Percentiles rank a stretch among this genome's conserved stretches.
Conservation (phyloP, 2,113 vertebrate genomes). For the Microcebus ravelobensis region DNA sequence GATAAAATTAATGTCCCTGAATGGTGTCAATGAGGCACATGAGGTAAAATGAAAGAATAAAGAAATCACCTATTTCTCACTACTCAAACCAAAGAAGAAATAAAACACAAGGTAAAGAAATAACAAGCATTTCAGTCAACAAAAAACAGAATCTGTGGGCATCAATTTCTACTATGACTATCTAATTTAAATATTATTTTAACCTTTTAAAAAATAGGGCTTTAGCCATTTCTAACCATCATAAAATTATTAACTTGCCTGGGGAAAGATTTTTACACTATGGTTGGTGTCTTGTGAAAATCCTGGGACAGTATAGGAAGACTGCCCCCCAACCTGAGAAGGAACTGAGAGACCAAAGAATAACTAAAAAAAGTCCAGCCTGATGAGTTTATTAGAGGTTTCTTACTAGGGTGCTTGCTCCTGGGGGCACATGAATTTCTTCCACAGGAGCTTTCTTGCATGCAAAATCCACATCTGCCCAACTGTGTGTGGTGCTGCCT, state of each 20-base stretch:
- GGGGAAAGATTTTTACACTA: neutral
- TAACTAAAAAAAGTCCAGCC: too few relatives aligned
- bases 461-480: too few relatives aligned
- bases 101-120: neutral
- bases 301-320: too few relatives aligned
- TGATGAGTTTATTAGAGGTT: too few relatives aligned
- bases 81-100: neutral
- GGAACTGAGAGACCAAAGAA: too few relatives aligned
- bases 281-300: too few relatives aligned
- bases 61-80: neutral
- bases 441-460: too few relatives aligned
- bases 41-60: neutral
- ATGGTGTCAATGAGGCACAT: neutral
- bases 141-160: neutral
- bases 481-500: too few relatives aligned
- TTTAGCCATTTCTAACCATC: constrained; percentile 2
- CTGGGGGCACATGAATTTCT: too few relatives aligned
- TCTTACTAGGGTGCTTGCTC: too few relatives aligned
- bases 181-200: constrained; percentile 15
- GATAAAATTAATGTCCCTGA: constrained; percentile 33
- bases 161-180: constrained; percentile 20
- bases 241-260: neutral
- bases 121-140: neutral
- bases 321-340: too few relatives aligned
- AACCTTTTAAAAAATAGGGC: constrained; percentile 1